Percentiles rank a stretch among this genome's conserved stretches.
phyloP scores from a whole-genome alignment of 2,888 invertebrate genomes.

The Harmothoe impar region DNA sequence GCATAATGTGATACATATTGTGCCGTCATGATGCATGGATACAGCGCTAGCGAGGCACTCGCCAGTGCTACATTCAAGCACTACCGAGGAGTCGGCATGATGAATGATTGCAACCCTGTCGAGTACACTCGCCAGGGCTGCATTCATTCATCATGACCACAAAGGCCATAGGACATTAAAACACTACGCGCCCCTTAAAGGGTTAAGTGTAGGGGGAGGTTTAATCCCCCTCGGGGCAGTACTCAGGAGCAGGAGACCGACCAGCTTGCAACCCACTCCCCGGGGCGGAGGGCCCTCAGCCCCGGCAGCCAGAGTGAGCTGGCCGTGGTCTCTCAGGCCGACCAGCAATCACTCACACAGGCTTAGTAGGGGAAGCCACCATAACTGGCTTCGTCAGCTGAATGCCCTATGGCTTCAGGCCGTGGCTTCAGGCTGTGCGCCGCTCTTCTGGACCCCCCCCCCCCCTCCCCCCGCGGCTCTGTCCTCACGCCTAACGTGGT shows the following conservation, averaged over 20 bases:
- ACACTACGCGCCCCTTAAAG: no score
- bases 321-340: background rate
- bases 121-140: no score
- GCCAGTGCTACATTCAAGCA: no score
- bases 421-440: background rate
- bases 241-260: background rate
- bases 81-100: no score
- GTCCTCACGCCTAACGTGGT: no score
- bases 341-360: background rate
- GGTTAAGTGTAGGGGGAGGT: no score
- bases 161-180: no score
- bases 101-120: no score
- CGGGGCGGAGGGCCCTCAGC: background rate
- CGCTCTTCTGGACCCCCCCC: background rate
- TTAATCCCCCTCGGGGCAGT: background rate
- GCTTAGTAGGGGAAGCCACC: background rate
- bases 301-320: background rate
- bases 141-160: no score
- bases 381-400: conserved; percentile 27
- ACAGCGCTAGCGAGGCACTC: no score
- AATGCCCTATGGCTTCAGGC: background rate
- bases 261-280: background rate
- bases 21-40: no score
- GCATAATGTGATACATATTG: no score
- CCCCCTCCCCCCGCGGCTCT: background rate